Evolutionary conservation across 2,888 invertebrate genomes (phyloP).

Genomic region (Mechanitis mazaeus): DNA sequence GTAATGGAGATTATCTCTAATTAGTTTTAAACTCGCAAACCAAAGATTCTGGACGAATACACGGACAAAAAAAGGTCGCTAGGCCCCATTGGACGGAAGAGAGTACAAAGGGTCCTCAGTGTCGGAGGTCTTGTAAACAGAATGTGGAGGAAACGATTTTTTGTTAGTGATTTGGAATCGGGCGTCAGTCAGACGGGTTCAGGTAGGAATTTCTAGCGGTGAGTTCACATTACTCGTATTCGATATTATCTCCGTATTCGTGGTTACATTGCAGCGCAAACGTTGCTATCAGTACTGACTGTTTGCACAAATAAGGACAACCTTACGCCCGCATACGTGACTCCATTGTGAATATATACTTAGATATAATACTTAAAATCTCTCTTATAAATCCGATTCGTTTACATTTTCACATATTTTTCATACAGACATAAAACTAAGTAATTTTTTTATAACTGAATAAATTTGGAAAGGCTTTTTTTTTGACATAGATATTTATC

Average conservation of each 20-base stretch:
- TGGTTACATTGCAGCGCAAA: conserved; percentile 56
- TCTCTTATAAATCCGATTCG: no score
- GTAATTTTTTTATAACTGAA: no score
- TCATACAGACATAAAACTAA: no score
- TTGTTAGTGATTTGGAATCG: conserved; percentile 42
- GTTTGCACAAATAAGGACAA: conserved; percentile 68
- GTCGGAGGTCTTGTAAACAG: conserved; percentile 73
- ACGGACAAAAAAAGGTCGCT: conserved; percentile 67
- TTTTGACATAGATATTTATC: no score
- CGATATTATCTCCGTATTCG: conserved; percentile 40
- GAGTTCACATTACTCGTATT: conserved; percentile 36
- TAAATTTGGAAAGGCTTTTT: no score
- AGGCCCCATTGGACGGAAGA: conserved; percentile 43
- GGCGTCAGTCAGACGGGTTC: conserved; percentile 50
- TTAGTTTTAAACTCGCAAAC: conserved; percentile 33
- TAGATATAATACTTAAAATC: conserved; percentile 15
- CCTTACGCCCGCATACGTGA: conserved; percentile 49
- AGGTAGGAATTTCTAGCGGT: conserved; percentile 53
- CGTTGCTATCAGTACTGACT: conserved; percentile 59
- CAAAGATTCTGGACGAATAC: conserved; percentile 43
- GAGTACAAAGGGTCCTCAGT: conserved; percentile 58
- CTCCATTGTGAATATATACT: conserved; percentile 40
- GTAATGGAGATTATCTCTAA: conserved; percentile 31
- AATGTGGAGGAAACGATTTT: conserved; percentile 70
- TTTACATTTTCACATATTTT: no score